These are phyloP conservation scores for Ictidomys tridecemlineatus DNA, from an alignment of 2,113 vertebrate genomes.

Conservation along the genomic window DNA sequence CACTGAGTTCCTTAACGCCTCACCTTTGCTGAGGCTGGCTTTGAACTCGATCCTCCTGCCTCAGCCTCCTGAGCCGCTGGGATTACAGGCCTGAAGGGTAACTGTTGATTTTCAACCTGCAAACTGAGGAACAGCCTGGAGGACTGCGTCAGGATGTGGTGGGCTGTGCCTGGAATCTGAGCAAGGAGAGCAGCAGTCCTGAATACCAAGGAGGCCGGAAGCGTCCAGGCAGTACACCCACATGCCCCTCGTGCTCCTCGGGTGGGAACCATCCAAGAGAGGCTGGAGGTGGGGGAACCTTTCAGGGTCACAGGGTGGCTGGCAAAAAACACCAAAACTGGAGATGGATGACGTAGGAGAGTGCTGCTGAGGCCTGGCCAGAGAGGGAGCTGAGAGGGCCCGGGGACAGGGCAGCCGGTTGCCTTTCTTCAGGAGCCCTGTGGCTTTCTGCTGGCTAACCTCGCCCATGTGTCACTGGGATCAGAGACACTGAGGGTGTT, in stretches of 20 bases:
- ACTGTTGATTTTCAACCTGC: neutral
- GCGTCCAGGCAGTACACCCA: neutral
- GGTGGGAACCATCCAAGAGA: neutral
- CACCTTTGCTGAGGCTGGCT: too few relatives aligned
- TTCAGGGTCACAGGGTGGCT: neutral
- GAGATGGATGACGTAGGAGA: neutral
- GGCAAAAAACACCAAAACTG: neutral
- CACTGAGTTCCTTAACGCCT: too few relatives aligned
- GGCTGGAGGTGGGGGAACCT: neutral
- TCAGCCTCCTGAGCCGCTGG: too few relatives aligned
- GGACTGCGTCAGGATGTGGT: accelerated
- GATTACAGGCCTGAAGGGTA: too few relatives aligned
- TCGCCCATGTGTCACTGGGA: too few relatives aligned
- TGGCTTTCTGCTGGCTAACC: neutral
- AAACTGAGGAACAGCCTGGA: neutral
- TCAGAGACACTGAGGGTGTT: too few relatives aligned
- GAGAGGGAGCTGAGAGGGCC: neutral
- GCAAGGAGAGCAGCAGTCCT: neutral
- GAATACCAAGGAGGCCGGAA: neutral
- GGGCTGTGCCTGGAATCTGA: neutral
- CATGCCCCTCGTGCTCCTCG: neutral
- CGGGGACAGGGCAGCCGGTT: neutral
- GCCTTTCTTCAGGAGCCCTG: neutral
- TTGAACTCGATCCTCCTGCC: too few relatives aligned
- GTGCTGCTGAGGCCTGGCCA: neutral